phyloP scores from a whole-genome alignment of 2,113 vertebrate species.

The Capreolus pygargus region DNA sequence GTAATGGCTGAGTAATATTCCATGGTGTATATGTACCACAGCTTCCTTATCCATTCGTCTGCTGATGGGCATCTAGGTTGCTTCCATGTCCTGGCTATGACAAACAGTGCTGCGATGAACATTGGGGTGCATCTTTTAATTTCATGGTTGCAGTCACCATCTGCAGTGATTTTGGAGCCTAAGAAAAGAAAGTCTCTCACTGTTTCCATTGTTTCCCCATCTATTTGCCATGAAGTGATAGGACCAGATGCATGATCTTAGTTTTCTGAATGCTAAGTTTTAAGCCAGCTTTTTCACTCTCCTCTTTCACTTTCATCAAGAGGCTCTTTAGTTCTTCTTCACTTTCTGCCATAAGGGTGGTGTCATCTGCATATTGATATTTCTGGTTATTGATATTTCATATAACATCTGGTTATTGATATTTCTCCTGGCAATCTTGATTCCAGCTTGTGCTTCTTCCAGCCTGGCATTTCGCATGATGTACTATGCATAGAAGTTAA shows the following conservation, averaged over 20 bases:
- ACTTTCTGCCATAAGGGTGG: not conserved
- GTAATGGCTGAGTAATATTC: too few relatives aligned
- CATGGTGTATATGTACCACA: too few relatives aligned
- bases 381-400: not conserved
- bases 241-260: not conserved
- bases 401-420: not conserved
- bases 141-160: not conserved
- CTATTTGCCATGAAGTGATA: not conserved
- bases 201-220: not conserved
- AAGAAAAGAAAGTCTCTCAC: not conserved
- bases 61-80: too few relatives aligned
- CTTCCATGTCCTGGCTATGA: too few relatives aligned
- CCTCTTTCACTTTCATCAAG: not conserved
- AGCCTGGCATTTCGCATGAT: not conserved
- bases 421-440: not conserved
- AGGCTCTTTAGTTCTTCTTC: not conserved
- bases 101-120: too few relatives aligned
- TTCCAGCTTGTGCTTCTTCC: not conserved
- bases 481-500: not conserved
- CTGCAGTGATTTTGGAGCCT: not conserved
- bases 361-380: not conserved
- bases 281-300: not conserved
- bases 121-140: not conserved
- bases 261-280: not conserved
- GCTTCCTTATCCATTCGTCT: too few relatives aligned